Evolutionary conservation across 2,113 vertebrate species (phyloP), one percentile per base, ranked within the genome.

Genomic region (Meriones unguiculatus): DNA sequence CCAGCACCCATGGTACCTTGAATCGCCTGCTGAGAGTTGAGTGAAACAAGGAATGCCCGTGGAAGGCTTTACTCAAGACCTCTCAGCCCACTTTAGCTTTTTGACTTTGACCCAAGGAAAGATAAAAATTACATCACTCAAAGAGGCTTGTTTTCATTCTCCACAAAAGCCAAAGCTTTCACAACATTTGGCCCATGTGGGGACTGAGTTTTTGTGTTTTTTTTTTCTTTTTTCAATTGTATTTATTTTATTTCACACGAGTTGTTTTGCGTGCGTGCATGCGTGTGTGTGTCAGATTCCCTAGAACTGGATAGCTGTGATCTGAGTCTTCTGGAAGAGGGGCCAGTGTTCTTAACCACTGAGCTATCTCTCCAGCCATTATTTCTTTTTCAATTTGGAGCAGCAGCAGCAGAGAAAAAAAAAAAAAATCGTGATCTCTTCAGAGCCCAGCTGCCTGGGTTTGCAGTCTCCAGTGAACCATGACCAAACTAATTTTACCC

Each of bases 81-180:
- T 88, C 17, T 50, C 41, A 65, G 52, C 38, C 82, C 76, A 67
- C 35, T 50, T 95, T 57, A 87, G 82, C 25, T 93, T 32, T 70
- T 91, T 46, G 46, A 94, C n/a, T 89, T 87, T 78, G 84, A 93
- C 38, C 35, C 28, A 77, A 93, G 84, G 57, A 89, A 91, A 89
- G 4, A 85, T 64, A 64, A 85, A 82, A 87, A 38, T 86, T 77
- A 75, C 28, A 85, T 90, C 64, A 92, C 67, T 82, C 90, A 76
- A 90, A 54, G 46, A 62, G 46, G 35, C 46, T 73, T 73, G 17
- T 13, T 18, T 86, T 28, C 28, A 20, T n/a, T 65, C 6, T 76
- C 87, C 73, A 25, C 22, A 50, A 94, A 92, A 96, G 46, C n/a
- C 64, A 85, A 88, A 69, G n/a, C n/a, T 94, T 96, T 95, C 81